A percentile compares a stretch with the other conserved stretches of the same genome.
Conservation (phyloP, 2,797 vertebrate genomes). For the Neostethus bicornis region DNA sequence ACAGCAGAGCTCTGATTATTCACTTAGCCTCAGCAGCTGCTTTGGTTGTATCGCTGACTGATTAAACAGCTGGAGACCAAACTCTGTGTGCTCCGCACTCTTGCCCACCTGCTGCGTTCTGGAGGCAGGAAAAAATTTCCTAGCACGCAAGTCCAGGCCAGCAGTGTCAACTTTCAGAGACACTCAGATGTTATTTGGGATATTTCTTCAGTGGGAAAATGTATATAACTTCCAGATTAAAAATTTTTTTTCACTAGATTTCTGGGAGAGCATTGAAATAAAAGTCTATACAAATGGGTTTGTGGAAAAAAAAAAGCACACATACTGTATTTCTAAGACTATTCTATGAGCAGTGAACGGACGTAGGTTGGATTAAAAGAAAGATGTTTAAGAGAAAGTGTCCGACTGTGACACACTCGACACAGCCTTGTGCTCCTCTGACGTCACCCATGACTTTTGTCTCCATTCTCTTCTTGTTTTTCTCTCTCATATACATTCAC, state of each 20-base stretch:
- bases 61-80: slow-evolving; percentile 69
- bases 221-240: neutral
- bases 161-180: slow-evolving; percentile 43
- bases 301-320: slow-evolving; percentile 12
- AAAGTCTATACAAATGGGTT: neutral
- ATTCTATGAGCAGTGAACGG: slow-evolving; percentile 38
- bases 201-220: slow-evolving; percentile 24
- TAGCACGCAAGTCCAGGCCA: slow-evolving; percentile 33
- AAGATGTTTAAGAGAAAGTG: slow-evolving; percentile 54
- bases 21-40: slow-evolving; percentile 67
- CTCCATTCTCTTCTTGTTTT: slow-evolving; percentile 5
- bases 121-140: slow-evolving; percentile 42
- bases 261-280: neutral
- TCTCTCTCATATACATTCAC: slow-evolving; percentile 45
- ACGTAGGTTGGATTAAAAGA: slow-evolving; percentile 33
- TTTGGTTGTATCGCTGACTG: slow-evolving; percentile 64
- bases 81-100: slow-evolving; percentile 68
- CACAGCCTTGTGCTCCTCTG: slow-evolving; percentile 29
- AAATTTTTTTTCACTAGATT: neutral
- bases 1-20: slow-evolving; percentile 65
- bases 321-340: slow-evolving; percentile 9
- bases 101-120: slow-evolving; percentile 48
- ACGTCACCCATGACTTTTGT: slow-evolving; percentile 58
- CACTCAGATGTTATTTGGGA: slow-evolving; percentile 26
- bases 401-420: slow-evolving; percentile 32